phyloP scores from a whole-genome alignment of 2,113 vertebrate species.

The Chauna torquata region DNA sequence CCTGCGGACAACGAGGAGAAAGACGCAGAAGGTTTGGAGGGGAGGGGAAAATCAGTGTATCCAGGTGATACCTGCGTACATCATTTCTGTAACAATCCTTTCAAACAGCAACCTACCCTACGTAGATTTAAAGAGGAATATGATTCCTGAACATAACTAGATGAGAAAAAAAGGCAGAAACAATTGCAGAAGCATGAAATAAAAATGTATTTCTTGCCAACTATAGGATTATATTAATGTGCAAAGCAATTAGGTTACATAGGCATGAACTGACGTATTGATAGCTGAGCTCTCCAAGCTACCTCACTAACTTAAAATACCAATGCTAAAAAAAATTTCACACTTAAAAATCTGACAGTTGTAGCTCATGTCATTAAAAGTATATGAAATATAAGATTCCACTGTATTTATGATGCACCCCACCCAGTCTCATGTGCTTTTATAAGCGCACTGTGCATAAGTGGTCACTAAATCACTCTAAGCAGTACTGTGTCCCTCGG shows the following conservation, averaged over 20 bases:
- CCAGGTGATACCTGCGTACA: background rate
- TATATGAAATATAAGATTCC: background rate
- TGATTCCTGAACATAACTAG: background rate
- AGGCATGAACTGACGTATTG: background rate
- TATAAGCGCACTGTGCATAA: accelerated
- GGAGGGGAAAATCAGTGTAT: too few species aligned
- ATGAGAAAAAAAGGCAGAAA: background rate
- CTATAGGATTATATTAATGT: background rate
- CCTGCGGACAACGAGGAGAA: background rate
- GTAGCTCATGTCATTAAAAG: background rate
- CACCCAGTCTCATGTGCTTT: background rate
- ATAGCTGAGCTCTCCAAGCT: background rate
- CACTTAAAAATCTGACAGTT: background rate
- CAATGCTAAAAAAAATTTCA: background rate
- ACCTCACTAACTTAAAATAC: background rate
- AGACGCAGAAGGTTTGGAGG: background rate
- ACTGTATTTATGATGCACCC: accelerated
- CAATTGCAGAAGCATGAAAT: background rate
- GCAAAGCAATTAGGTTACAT: background rate
- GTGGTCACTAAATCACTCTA: background rate
- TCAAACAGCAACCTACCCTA: background rate
- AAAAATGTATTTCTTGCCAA: background rate
- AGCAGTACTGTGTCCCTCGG: background rate
- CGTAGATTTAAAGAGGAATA: accelerated
- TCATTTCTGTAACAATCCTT: background rate